Base-by-base conservation (phyloP, 2,797 vertebrate genomes). In the Labroides dimidiatus region DNA sequence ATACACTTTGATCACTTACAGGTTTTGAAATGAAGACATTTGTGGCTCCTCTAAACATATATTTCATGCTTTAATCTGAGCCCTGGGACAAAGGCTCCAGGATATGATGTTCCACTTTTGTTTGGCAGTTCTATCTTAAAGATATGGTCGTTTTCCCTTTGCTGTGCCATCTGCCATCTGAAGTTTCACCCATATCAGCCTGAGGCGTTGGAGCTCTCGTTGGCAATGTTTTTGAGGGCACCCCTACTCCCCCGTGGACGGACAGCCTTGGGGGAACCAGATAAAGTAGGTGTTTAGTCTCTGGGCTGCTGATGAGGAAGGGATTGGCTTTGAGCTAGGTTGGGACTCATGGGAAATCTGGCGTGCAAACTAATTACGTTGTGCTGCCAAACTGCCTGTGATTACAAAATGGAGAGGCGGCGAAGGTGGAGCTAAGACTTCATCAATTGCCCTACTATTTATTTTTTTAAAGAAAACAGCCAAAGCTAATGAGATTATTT, bases 211-310 rank as follows among this genome's bases (percentile, higher is more conserved):
- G 89, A 88, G 81, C 81, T 81, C 79, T 87, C 72, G 57, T 78
- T 92, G 91, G 89, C 92, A 90, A 79, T 92, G 90, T 91, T 91
- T 92, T 91, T 69, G 75, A 89, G 84, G 86, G 90, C 90, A 91
- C 81, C 88, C 90, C 89, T 87, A 91, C 90, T 93, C 90, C 89
- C 90, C 82, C 37, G 74, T 65, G 88, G 92, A 91, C 80, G 88
- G 88, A 87, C 86, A 88, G 89, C 92, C 91, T 89, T 88, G 83
- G 87, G 91, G 92, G 83, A 86, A 89, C 85, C 85, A 90, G 91
- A 85, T 90, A 94, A 93, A 92, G 91, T 93, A 95, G 91, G 93
- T 93, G 93, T 92, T 94, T 94, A 94, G 89, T 93, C 90, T 90
- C 89, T 87, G 89, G 89, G 87, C 87, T 88, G 89, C 87, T 87